Evolutionary conservation across 2,888 invertebrate species (phyloP).

Genomic region (Synergus japonicus): DNA sequence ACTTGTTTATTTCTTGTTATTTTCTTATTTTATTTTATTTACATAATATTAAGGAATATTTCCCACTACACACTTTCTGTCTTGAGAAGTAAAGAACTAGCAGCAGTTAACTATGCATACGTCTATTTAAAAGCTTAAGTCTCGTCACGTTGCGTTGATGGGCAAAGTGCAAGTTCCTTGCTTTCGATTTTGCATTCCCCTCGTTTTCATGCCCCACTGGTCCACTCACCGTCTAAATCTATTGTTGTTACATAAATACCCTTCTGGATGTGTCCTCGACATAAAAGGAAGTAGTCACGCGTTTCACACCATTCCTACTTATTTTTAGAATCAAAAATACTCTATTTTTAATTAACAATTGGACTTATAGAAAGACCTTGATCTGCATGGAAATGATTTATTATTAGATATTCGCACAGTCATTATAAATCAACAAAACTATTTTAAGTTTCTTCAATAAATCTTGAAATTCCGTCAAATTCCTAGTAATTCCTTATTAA

Average conservation of each 20-base stretch:
- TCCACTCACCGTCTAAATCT: conserved; percentile 70
- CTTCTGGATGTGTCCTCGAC: conserved; percentile 56
- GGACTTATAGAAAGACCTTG: no score
- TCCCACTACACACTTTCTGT: not conserved
- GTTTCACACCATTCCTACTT: not conserved
- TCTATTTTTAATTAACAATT: not conserved
- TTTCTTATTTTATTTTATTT: not conserved
- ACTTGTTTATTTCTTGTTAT: not conserved
- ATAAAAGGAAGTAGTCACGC: conserved; percentile 63
- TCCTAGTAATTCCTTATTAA: no score
- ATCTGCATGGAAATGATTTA: no score
- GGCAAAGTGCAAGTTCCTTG: conserved; percentile 37
- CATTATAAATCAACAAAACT: not conserved
- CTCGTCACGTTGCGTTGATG: conserved; percentile 56
- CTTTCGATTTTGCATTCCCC: conserved; percentile 65
- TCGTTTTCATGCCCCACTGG: conserved; percentile 69
- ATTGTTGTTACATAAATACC: conserved; percentile 66
- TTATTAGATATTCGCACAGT: no score
- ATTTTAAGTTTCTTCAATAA: not conserved
- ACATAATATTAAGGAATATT: no score
- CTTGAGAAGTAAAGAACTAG: not conserved
- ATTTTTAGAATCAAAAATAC: not conserved
- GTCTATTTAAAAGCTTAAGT: conserved; percentile 52
- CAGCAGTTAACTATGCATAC: no score
- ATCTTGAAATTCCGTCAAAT: no score